Conservation (phyloP, 2,888 invertebrate genomes). For the Furcula furcula region DNA sequence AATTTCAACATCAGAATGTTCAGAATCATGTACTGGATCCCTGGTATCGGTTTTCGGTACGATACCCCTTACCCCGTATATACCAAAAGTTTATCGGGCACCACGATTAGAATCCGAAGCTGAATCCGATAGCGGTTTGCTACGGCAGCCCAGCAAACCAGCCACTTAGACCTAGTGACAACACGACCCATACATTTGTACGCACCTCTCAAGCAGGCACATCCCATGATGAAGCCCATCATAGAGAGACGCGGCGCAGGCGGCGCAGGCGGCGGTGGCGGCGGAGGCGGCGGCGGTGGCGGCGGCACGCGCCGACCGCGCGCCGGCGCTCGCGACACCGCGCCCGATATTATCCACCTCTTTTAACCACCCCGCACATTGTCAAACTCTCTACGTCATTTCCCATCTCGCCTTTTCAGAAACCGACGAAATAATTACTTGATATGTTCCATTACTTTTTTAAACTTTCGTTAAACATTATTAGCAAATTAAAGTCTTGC, state of each 20-base stretch:
- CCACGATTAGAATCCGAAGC: too few relatives aligned
- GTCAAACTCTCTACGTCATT: constrained; percentile 28
- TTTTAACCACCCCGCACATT: constrained; percentile 49
- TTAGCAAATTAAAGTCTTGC: neutral
- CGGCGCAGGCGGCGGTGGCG: constrained; percentile 53
- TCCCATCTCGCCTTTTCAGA: constrained; percentile 28
- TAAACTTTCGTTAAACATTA: too few relatives aligned
- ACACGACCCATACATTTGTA: too few relatives aligned
- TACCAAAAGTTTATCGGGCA: too few relatives aligned
- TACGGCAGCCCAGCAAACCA: neutral
- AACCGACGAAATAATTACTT: constrained; percentile 6
- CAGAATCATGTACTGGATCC: too few relatives aligned
- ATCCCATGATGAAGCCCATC: constrained; percentile 98
- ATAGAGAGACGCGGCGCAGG: constrained; percentile 81
- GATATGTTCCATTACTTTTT: too few relatives aligned
- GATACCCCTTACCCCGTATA: too few relatives aligned
- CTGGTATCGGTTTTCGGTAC: too few relatives aligned
- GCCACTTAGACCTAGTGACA: too few relatives aligned
- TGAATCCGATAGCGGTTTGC: neutral
- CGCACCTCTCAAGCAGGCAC: constrained; percentile 94
- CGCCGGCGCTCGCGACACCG: constrained; percentile 63
- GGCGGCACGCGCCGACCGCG: constrained; percentile 75
- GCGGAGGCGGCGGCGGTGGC: constrained; percentile 59
- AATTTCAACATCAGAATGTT: too few relatives aligned
- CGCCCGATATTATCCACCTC: constrained; percentile 57